Percentiles rank a stretch among this genome's conserved stretches.
Conservation (phyloP, 2,113 vertebrate species). For the Pteropus alecto region DNA sequence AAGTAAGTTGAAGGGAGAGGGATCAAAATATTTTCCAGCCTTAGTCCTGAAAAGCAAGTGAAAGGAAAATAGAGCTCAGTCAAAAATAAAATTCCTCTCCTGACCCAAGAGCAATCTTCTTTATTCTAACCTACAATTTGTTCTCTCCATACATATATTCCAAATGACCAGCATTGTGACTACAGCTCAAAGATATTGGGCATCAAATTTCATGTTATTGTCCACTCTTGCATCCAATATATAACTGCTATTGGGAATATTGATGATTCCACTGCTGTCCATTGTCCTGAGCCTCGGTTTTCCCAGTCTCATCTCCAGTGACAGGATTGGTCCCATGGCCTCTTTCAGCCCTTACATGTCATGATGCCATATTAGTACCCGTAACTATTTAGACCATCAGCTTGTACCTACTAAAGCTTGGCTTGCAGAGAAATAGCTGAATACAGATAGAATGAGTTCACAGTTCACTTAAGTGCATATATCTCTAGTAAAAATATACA, state of each 20-base stretch:
- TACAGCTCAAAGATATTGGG: not conserved
- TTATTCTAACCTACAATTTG: not conserved
- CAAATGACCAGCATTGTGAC: not conserved
- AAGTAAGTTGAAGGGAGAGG: not conserved
- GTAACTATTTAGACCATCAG: not conserved
- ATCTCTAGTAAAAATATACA: not conserved
- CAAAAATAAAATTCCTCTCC: not conserved
- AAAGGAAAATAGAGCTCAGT: not conserved
- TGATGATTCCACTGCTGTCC: not conserved
- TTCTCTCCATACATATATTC: not conserved
- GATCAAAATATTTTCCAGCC: not conserved
- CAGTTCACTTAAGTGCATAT: not conserved
- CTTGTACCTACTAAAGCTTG: not conserved
- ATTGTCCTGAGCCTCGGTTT: slow-evolving; percentile 22
- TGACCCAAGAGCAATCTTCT: not conserved
- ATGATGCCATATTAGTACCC: not conserved
- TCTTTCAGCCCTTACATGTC: not conserved
- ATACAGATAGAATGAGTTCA: not conserved
- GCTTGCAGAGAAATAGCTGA: not conserved
- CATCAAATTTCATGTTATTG: not conserved
- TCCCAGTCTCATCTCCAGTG: fast-evolving
- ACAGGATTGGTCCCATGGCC: not conserved
- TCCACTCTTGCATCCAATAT: not conserved
- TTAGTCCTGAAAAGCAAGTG: not conserved
- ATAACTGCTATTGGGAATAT: too few relatives aligned